phyloP scores from a whole-genome alignment of 2,797 vertebrate genomes.

The Crenichthys baileyi region DNA sequence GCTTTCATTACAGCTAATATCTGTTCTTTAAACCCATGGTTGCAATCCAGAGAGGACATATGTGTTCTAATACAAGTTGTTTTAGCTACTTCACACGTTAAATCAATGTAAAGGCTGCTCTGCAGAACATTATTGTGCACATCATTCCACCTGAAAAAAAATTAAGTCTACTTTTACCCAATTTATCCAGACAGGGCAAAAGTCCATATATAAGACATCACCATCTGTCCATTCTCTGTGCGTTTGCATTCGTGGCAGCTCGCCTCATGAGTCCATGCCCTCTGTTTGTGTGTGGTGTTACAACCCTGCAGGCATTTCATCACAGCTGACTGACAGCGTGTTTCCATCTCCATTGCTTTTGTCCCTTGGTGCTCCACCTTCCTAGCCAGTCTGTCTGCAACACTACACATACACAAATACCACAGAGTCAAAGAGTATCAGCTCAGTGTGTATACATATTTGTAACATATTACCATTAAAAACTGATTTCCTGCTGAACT shows the following conservation, averaged over 20 bases:
- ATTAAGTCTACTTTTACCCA: slow-evolving; percentile 7
- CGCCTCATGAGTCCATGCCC: slow-evolving; percentile 10
- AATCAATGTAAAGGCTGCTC: neutral
- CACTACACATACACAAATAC: slow-evolving; percentile 5
- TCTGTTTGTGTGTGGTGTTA: slow-evolving; percentile 33
- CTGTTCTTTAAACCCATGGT: too few species aligned
- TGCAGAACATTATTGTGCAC: neutral
- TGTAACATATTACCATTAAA: slow-evolving; percentile 19
- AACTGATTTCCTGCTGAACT: slow-evolving; percentile 24
- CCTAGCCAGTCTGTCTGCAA: slow-evolving; percentile 40
- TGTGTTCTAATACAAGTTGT: neutral
- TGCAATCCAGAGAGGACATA: too few species aligned
- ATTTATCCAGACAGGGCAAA: neutral
- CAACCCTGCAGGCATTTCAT: slow-evolving; percentile 61
- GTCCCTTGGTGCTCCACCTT: slow-evolving; percentile 48
- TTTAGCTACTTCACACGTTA: neutral
- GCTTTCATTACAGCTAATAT: neutral
- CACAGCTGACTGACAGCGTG: slow-evolving; percentile 60
- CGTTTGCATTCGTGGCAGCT: slow-evolving; percentile 20
- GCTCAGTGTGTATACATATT: neutral
- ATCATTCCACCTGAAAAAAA: neutral
- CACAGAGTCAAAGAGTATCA: slow-evolving; percentile 3
- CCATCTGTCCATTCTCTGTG: slow-evolving; percentile 1
- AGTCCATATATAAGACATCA: neutral
- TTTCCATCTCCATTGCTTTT: slow-evolving; percentile 58